Evolutionary conservation across 2,888 invertebrate species (phyloP).

Genomic region (Andrena haemorrhoa): DNA sequence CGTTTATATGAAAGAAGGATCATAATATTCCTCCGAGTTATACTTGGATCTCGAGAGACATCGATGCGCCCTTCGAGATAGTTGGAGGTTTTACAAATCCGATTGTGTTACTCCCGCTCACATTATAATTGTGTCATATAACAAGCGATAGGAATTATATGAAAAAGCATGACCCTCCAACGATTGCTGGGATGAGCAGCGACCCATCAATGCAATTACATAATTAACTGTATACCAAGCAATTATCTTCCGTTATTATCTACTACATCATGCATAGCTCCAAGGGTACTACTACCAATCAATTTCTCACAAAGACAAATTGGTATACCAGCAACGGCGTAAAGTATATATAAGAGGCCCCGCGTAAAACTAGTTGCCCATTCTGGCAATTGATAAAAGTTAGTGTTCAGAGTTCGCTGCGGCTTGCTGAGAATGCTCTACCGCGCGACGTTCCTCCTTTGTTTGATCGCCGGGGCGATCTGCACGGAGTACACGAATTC

Average conservation of each 20-base stretch:
- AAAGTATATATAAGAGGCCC: conserved; percentile 43
- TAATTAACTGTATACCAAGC: not conserved
- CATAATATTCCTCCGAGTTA: no score
- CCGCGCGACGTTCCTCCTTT: conserved; percentile 22
- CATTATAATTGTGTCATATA: no score
- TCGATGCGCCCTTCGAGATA: not conserved
- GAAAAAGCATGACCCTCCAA: not conserved
- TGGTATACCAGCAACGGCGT: not conserved
- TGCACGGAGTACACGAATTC: not conserved
- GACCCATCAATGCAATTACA: conserved; percentile 5
- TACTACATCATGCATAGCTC: not conserved
- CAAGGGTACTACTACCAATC: conserved; percentile 20
- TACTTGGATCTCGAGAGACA: no score
- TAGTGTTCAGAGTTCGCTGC: conserved; percentile 11
- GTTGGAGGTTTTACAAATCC: not conserved
- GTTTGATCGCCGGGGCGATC: conserved; percentile 1
- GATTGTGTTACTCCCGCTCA: not conserved
- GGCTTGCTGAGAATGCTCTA: conserved; percentile 25
- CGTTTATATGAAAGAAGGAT: no score
- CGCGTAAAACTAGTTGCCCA: conserved; percentile 11
- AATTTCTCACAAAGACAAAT: conserved; percentile 19
- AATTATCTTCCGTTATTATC: not conserved
- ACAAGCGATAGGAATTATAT: not conserved
- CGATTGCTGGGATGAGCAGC: not conserved
- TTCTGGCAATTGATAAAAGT: conserved; percentile 33